Evolutionary conservation across 1,140 invertebrate genomes (phyloP).

Genomic region (Drosophila bipectinata): DNA sequence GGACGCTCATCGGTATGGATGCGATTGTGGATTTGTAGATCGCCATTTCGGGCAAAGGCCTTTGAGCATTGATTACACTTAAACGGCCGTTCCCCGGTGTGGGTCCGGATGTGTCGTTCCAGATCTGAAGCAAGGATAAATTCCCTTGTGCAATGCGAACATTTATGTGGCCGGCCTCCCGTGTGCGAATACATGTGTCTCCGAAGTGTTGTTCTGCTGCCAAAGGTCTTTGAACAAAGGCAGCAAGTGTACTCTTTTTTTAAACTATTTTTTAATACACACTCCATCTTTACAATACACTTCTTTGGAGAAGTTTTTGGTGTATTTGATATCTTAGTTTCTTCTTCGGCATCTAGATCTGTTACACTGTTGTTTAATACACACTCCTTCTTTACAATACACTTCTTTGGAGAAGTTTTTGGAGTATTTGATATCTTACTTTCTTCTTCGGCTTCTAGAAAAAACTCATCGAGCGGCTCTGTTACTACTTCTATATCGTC

Average conservation of each 20-base stretch:
- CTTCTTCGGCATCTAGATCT: too few species aligned
- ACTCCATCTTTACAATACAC: too few species aligned
- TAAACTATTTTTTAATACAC: too few species aligned
- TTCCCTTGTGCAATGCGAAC: constrained; percentile 1
- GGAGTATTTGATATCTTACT: too few species aligned
- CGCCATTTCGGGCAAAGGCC: constrained; percentile 3
- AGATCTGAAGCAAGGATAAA: constrained; percentile 5
- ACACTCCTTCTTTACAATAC: too few species aligned
- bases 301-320: too few species aligned
- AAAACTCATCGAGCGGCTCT: too few species aligned
- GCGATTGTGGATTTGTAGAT: neutral
- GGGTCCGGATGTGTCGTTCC: constrained; percentile 16
- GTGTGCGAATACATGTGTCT: constrained; percentile 1
- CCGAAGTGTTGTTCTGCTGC: neutral
- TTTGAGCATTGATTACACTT: constrained; percentile 24
- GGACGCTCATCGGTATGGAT: neutral
- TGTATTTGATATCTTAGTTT: too few species aligned
- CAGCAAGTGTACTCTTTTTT: neutral
- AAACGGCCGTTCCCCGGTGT: constrained; percentile 30
- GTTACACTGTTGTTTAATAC: too few species aligned
- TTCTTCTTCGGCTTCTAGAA: too few species aligned
- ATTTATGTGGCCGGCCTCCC: neutral
- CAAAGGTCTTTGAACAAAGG: neutral
- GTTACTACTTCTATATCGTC: too few species aligned
- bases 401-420: too few species aligned